These are phyloP conservation scores for Brachionus sp. DNA, from an alignment of 1,140 invertebrate genomes.

Conservation along the genomic window DNA sequence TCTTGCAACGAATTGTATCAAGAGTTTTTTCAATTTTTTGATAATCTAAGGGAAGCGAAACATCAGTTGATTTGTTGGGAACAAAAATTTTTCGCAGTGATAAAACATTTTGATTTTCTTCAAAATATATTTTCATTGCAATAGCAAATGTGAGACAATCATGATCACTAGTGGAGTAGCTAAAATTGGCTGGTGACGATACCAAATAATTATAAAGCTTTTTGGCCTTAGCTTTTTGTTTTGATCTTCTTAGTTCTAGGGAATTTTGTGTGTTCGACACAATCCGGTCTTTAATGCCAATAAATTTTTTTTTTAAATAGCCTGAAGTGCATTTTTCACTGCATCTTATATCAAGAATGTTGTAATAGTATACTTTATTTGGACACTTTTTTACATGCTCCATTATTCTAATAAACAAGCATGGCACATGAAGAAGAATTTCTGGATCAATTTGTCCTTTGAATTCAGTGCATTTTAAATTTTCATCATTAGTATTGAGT, in stretches of 20 bases:
- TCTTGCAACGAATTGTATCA: background rate
- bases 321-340: slow-evolving; percentile 44
- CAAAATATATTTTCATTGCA: slow-evolving; percentile 24
- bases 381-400: slow-evolving; percentile 40
- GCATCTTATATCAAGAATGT: slow-evolving; percentile 22
- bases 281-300: background rate
- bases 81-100: background rate
- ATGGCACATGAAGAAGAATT: slow-evolving; percentile 27
- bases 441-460: slow-evolving; percentile 6
- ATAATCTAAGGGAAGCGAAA: background rate
- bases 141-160: slow-evolving; percentile 11
- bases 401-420: slow-evolving; percentile 22
- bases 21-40: background rate
- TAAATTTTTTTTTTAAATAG: slow-evolving; percentile 29
- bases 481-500: background rate
- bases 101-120: slow-evolving; percentile 21
- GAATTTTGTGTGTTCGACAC: background rate
- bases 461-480: slow-evolving; percentile 36
- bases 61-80: background rate
- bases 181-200: slow-evolving; percentile 4
- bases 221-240: background rate
- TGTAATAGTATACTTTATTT: background rate
- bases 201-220: background rate
- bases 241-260: slow-evolving; percentile 15
- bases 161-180: background rate